Evolutionary conservation across 2,888 invertebrate species (phyloP).

Genomic region (Drosophila demipolita): DNA sequence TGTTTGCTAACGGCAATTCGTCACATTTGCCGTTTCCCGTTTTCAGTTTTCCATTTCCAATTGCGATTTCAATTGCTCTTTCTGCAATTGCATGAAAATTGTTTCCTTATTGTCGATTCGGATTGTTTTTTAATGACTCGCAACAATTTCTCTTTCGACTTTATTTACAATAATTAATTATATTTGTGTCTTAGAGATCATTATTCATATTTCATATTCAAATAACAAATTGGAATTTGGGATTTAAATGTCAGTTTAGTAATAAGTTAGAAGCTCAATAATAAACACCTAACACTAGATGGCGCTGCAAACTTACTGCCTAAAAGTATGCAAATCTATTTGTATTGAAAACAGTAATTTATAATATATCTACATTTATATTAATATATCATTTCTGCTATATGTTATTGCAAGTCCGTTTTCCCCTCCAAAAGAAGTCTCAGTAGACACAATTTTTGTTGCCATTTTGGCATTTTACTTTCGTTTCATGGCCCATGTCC

Average conservation of each 20-base stretch:
- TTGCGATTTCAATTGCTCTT: conserved; percentile 22
- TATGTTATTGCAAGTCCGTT: not conserved
- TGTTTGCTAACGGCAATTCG: conserved; percentile 9
- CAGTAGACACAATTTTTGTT: conserved; percentile 1
- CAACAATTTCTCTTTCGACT: conserved; percentile 9
- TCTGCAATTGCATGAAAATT: conserved; percentile 60
- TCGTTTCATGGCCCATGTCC: conserved; percentile 23
- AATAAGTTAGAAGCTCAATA: not conserved
- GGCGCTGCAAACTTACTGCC: conserved; percentile 8
- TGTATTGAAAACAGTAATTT: not conserved
- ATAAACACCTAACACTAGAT: conserved; percentile 12
- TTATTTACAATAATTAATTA: not conserved
- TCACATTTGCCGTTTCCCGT: conserved; percentile 5
- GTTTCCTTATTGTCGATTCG: conserved; percentile 67
- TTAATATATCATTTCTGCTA: not conserved
- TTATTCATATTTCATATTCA: not conserved
- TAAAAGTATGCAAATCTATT: conserved; percentile 29
- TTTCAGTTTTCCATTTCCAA: conserved; percentile 33
- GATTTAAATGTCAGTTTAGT: not conserved
- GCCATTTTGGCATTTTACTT: conserved; percentile 40
- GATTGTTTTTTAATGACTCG: conserved; percentile 33
- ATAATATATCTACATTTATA: not conserved
- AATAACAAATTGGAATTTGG: not conserved
- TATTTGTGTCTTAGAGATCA: not conserved
- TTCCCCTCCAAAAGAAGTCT: not conserved